These are phyloP conservation scores for Aselliscus stoliczkanus DNA, from an alignment of 2,797 vertebrate species.

Conservation along the genomic window DNA sequence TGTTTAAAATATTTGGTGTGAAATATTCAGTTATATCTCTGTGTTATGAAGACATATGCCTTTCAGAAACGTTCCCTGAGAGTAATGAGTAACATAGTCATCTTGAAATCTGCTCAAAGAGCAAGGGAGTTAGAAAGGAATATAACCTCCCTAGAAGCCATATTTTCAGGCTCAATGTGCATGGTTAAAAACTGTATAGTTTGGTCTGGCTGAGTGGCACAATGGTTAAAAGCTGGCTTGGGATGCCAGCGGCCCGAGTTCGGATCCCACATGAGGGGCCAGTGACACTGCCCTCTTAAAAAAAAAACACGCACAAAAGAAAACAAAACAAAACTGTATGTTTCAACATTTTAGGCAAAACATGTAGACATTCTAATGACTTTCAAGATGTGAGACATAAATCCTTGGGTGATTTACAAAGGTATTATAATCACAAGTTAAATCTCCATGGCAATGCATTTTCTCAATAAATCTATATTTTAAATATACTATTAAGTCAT, in stretches of 20 bases:
- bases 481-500: background rate
- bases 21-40: background rate
- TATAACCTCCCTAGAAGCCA: background rate
- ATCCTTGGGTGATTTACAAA: background rate
- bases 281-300: too few relatives aligned
- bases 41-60: background rate
- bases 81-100: background rate
- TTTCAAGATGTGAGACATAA: background rate
- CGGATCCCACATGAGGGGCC: too few relatives aligned
- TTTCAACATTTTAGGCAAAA: background rate
- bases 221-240: too few relatives aligned
- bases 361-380: background rate
- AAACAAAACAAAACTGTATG: background rate
- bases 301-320: too few relatives aligned
- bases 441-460: background rate
- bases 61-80: background rate
- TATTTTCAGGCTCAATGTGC: background rate
- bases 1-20: background rate
- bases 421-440: constrained; percentile 13
- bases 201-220: too few relatives aligned
- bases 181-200: background rate
- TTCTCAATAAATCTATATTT: background rate
- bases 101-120: background rate
- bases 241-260: too few relatives aligned
- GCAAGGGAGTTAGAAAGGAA: background rate